These are phyloP conservation scores for Pterostichus madidus DNA, from an alignment of 2,888 invertebrate species.

Conservation along the genomic window DNA sequence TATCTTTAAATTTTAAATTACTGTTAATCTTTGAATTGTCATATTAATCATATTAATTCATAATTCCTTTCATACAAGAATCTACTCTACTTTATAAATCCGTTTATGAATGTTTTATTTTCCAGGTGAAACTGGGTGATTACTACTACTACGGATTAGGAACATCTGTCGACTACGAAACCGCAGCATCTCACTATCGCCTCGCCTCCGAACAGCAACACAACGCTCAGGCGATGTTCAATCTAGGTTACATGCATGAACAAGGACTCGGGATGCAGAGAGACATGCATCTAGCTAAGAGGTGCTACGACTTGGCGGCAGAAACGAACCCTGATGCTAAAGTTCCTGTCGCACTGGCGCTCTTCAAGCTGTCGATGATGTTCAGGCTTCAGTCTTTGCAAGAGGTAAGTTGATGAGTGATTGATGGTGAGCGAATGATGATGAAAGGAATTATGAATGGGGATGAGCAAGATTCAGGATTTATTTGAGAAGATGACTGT, in stretches of 20 bases:
- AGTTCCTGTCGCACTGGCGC: conserved; percentile 94
- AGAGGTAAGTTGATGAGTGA: conserved; percentile 79
- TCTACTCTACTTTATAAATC: no score
- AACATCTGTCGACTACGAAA: conserved; percentile 93
- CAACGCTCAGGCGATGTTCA: conserved; percentile 98
- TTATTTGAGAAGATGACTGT: no score
- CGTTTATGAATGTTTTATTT: neutral
- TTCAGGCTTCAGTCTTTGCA: conserved; percentile 86
- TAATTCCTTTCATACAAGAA: no score
- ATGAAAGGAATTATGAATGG: no score
- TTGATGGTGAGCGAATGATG: no score
- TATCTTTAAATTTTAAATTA: no score
- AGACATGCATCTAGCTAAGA: conserved; percentile 97
- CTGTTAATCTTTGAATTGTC: no score
- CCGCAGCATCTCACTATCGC: conserved; percentile 94
- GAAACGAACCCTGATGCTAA: conserved; percentile 96
- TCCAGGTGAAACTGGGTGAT: conserved; percentile 94
- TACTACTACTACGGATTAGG: conserved; percentile 99
- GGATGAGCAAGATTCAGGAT: no score
- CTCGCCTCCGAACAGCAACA: conserved; percentile 96
- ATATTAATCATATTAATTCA: no score
- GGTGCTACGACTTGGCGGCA: conserved; percentile 97
- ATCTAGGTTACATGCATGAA: conserved; percentile 99
- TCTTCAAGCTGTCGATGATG: conserved; percentile 89
- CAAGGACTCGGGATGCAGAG: conserved; percentile 94